Base-by-base conservation (phyloP, 2,888 invertebrate genomes). In the Craniophora ligustri region DNA sequence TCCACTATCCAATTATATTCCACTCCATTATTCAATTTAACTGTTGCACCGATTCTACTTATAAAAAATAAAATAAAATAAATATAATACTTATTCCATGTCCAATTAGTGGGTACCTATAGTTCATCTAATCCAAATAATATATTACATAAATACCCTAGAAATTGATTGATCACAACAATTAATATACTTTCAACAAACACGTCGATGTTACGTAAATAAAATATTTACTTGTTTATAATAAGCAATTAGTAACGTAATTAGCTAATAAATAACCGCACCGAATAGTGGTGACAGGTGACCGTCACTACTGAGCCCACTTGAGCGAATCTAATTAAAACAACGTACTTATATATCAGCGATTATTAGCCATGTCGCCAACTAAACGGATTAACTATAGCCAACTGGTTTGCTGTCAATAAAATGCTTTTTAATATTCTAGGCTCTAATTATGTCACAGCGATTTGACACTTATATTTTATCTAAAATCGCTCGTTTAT, bases 301-400 rank as follows among this genome's bases (percentile, higher is more conserved):
- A 59, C 65, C 45, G 72, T 50, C 50, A 50, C 56, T 59, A 58
- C 38, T 39, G 49, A 18, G 28, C 65, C 64, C 61, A 71, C 53
- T 55, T 58, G 41, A 58, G 35, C 41, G 19, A 38, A 60, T 61
- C 53, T 65, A 68, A 70, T 70, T 65, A 72, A 70, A 68, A 54
- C 48, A 57, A 57, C 50, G 50, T 55, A 63, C 56, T 45, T 51
- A 19, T 11, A 32, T 28, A 58, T 14, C 21, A 26, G 8, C 26
- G 21, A 36, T 50, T 47, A 59, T 63, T 49, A 59, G 10, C 49
- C 32, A 36, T 48, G 72, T 55, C 60, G 41, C 51, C 50, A 46
- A 18, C 28, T 71, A 72, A 72, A 67, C 41, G 54, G 48, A 72
- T 69, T 62, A 69, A 67, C 41, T 46, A 32, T 46, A 40, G 39